A percentile compares a stretch with the other conserved stretches of the same genome.
phyloP scores from a whole-genome alignment of 2,888 invertebrate genomes.

The Cheilosia scutellata region DNA sequence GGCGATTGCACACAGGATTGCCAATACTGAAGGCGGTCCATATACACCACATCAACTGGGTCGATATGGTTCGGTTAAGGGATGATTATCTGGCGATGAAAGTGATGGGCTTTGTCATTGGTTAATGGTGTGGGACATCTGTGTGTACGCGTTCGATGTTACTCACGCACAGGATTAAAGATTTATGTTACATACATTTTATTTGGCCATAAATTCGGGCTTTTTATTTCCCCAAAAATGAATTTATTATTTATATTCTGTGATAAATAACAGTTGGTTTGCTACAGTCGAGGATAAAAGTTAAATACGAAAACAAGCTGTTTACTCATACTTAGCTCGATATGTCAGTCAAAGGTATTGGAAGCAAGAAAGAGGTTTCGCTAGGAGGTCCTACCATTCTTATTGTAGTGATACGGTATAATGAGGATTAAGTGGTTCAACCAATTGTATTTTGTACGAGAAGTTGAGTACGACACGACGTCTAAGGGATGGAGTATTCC shows the following conservation, averaged over 20 bases:
- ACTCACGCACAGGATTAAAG: conserved; percentile 76
- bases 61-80: conserved; percentile 69
- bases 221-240: conserved; percentile 75
- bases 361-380: too few species aligned
- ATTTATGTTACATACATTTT: conserved; percentile 77
- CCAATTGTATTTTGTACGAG: too few species aligned
- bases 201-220: conserved; percentile 76
- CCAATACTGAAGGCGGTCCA: background rate
- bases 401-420: too few species aligned
- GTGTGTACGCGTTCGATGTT: conserved; percentile 68
- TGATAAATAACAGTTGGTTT: conserved; percentile 57
- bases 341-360: too few species aligned
- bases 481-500: too few species aligned
- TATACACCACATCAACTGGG: conserved; percentile 21
- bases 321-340: too few species aligned
- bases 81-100: conserved; percentile 71
- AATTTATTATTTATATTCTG: conserved; percentile 76
- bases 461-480: too few species aligned
- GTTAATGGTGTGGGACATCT: conserved; percentile 68
- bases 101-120: conserved; percentile 75
- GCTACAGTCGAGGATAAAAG: conserved; percentile 44
- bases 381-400: too few species aligned
- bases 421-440: too few species aligned
- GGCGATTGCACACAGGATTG: conserved; percentile 58
- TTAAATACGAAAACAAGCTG: too few species aligned